Evolutionary conservation across 2,113 vertebrate genomes (phyloP).

Genomic region (Talpa occidentalis): DNA sequence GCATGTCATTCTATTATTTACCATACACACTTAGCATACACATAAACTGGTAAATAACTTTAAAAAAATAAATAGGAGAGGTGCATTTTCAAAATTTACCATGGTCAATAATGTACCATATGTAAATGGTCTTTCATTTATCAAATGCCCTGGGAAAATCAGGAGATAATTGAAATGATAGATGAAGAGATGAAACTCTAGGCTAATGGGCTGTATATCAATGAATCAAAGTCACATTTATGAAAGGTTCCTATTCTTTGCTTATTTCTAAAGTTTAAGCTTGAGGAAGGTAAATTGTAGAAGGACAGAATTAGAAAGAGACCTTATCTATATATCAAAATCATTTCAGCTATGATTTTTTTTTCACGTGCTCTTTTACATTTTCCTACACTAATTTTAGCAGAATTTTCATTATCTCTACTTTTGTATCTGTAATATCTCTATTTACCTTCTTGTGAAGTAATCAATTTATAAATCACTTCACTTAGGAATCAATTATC

Average conservation of each 20-base stretch:
- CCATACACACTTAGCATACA: background rate
- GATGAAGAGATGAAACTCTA: conserved; percentile 86
- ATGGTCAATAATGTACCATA: conserved; percentile 87
- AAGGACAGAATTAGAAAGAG: conserved; percentile 40
- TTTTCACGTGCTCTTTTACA: background rate
- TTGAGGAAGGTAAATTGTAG: conserved; percentile 68
- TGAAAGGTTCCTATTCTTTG: conserved; percentile 82
- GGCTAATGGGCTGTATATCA: conserved; percentile 86
- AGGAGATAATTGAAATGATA: conserved; percentile 88
- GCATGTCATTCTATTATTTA: background rate
- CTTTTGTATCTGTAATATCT: background rate
- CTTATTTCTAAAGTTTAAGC: conserved; percentile 81
- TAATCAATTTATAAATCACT: conserved; percentile 36
- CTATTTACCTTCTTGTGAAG: conserved; percentile 17
- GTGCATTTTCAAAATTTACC: conserved; percentile 81
- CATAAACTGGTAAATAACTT: background rate
- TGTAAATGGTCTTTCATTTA: conserved; percentile 87
- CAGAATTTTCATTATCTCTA: conserved; percentile 26
- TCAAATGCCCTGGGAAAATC: conserved; percentile 85
- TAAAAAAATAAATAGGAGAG: conserved; percentile 41
- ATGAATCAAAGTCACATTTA: conserved; percentile 88
- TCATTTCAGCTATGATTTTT: conserved; percentile 37
- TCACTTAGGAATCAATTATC: conserved; percentile 7
- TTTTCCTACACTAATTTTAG: background rate
- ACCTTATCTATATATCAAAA: conserved; percentile 19